phyloP scores from a whole-genome alignment of 2,797 vertebrate species.

The Notolabrus celidotus region DNA sequence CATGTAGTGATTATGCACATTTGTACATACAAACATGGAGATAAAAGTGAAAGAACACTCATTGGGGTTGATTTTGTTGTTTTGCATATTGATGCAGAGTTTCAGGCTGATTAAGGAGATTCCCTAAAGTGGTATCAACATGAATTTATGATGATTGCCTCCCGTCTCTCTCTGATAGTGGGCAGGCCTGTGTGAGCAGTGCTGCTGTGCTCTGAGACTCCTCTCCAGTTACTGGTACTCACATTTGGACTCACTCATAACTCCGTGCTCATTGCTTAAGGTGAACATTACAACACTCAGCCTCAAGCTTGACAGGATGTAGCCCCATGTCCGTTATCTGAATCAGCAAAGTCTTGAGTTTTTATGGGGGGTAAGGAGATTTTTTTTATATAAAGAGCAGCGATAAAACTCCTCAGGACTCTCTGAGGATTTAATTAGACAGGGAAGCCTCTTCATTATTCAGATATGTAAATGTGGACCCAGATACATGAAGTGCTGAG shows the following conservation, averaged over 20 bases:
- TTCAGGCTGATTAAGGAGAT: conserved; percentile 21
- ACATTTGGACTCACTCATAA: conserved; percentile 12
- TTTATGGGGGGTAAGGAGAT: background rate
- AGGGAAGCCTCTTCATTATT: conserved; percentile 57
- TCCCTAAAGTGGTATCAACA: background rate
- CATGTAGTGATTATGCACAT: conserved; percentile 3
- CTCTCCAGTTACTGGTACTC: too few relatives aligned
- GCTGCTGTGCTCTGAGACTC: background rate
- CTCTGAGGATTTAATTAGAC: conserved; percentile 66
- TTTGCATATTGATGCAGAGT: conserved; percentile 24
- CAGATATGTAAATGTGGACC: conserved; percentile 69
- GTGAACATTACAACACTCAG: background rate
- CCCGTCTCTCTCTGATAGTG: background rate
- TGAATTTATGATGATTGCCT: conserved; percentile 26
- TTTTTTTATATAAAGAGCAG: conserved; percentile 38
- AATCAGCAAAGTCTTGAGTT: conserved; percentile 31
- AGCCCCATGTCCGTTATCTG: conserved; percentile 19
- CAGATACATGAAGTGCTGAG: conserved; percentile 45
- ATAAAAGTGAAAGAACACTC: conserved; percentile 12
- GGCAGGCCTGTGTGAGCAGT: background rate
- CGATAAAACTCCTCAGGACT: conserved; percentile 21
- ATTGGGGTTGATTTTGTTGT: background rate
- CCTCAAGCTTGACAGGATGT: conserved; percentile 10
- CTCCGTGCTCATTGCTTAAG: background rate
- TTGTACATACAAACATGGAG: conserved; percentile 15